These are phyloP conservation scores for Corythornis cristatus DNA, from an alignment of 2,113 vertebrate genomes.

Conservation along the genomic window DNA sequence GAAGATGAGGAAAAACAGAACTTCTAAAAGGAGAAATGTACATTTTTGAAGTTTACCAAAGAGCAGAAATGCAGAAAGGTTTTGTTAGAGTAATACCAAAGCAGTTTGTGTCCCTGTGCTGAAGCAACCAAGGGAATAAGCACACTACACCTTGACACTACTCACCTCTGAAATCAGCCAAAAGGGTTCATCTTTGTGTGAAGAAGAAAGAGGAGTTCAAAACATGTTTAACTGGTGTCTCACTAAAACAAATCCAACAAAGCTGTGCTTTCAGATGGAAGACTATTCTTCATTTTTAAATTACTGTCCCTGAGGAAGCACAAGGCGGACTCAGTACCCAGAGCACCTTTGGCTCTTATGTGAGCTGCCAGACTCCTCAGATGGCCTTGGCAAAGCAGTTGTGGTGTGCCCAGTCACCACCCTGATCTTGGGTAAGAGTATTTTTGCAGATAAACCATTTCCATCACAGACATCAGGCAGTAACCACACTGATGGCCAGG, in stretches of 20 bases:
- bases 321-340: accelerated
- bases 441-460: not conserved
- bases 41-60: not conserved
- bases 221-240: not conserved
- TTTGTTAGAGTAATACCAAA: not conserved
- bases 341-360: not conserved
- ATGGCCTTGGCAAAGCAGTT: not conserved
- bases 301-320: not conserved
- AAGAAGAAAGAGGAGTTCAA: not conserved
- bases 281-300: not conserved
- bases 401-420: accelerated
- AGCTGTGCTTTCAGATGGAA: not conserved
- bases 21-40: not conserved
- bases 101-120: not conserved
- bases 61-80: not conserved
- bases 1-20: not conserved
- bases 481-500: accelerated
- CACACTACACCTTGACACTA: accelerated
- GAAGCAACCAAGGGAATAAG: not conserved
- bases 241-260: not conserved
- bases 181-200: not conserved
- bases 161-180: not conserved
- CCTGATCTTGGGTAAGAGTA: accelerated
- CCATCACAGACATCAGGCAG: not conserved
- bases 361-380: not conserved